Percentiles rank a stretch among this genome's conserved stretches.
These are phyloP conservation scores for Hemicordylus capensis DNA, from an alignment of 2,113 vertebrate genomes.

Conservation along the genomic window DNA sequence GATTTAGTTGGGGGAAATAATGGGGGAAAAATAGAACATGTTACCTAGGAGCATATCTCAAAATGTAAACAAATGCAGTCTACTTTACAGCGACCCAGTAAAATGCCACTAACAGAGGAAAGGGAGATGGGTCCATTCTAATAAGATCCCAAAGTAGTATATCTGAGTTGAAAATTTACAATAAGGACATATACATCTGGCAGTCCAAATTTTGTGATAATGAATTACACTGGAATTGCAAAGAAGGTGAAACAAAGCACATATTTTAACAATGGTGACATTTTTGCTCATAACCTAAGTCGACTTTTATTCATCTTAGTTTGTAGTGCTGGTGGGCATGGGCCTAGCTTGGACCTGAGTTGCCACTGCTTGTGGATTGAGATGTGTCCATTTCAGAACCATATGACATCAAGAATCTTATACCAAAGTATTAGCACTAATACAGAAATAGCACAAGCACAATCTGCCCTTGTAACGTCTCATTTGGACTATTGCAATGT, in stretches of 20 bases:
- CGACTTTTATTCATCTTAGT: neutral
- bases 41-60: neutral
- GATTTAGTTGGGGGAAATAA: neutral
- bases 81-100: neutral
- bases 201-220: neutral
- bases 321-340: neutral
- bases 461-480: too few species aligned
- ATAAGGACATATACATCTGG: neutral
- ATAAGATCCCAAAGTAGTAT: neutral
- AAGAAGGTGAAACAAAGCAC: neutral
- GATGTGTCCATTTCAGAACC: too few species aligned
- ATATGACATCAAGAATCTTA: too few species aligned
- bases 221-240: neutral
- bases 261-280: neutral
- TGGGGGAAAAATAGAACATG: neutral
- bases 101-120: accelerated
- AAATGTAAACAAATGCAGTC: neutral
- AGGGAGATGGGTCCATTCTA: neutral
- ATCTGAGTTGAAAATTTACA: neutral
- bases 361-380: too few species aligned
- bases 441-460: too few species aligned
- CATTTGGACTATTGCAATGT: too few species aligned
- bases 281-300: neutral
- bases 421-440: too few species aligned
- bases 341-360: too few species aligned